A percentile compares a stretch with the other conserved stretches of the same genome.
Evolutionary conservation across 2,888 invertebrate genomes (phyloP).

Genomic region (Cenopis cana): DNA sequence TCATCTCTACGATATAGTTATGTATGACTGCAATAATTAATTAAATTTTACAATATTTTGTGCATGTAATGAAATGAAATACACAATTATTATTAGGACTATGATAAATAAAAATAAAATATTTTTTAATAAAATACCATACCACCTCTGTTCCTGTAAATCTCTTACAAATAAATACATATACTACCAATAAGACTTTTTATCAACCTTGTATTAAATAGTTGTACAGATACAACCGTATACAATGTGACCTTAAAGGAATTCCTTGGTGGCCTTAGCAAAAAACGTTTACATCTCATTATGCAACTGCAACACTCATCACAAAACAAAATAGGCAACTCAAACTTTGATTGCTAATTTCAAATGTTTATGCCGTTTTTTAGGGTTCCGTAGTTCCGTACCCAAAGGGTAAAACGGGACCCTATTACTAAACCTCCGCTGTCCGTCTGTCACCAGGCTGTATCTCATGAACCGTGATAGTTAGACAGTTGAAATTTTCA

Average conservation of each 20-base stretch:
- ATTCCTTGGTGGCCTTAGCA: slow-evolving; percentile 75
- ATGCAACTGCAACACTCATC: too few relatives aligned
- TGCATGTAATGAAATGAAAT: not conserved
- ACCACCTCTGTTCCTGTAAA: not conserved
- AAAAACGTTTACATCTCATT: slow-evolving; percentile 69
- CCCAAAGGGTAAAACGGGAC: too few relatives aligned
- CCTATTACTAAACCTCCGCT: too few relatives aligned
- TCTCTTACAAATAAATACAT: not conserved
- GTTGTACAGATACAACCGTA: slow-evolving; percentile 74
- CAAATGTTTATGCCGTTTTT: not conserved
- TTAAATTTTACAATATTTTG: not conserved
- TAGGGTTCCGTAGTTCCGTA: too few relatives aligned
- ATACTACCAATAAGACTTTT: slow-evolving; percentile 58
- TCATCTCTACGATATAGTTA: too few relatives aligned
- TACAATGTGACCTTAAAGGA: slow-evolving; percentile 78
- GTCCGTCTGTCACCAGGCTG: too few relatives aligned
- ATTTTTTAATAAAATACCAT: too few relatives aligned
- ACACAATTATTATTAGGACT: slow-evolving; percentile 8
- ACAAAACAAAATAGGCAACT: slow-evolving; percentile 12
- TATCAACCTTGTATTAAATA: slow-evolving; percentile 77
- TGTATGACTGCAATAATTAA: not conserved
- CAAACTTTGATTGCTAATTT: not conserved
- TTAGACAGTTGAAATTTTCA: too few relatives aligned
- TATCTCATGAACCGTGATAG: too few relatives aligned
- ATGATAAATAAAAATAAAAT: too few relatives aligned